Evolutionary conservation across 2,113 vertebrate species (phyloP).

Genomic region (Lepidothrix coronata): DNA sequence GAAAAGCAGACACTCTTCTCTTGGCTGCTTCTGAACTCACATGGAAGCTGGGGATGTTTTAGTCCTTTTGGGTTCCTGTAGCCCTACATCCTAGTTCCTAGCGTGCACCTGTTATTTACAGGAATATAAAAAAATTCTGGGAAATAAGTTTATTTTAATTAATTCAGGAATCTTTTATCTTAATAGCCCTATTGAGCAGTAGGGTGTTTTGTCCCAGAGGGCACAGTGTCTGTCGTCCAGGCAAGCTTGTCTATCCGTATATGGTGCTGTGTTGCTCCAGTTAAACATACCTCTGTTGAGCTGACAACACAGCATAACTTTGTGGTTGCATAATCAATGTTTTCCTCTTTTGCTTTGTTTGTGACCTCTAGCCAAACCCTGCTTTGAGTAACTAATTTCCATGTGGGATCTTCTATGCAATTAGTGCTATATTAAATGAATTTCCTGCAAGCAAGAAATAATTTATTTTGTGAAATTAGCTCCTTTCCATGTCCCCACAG

Average conservation of each 20-base stretch:
- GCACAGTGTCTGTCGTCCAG: neutral
- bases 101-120: neutral
- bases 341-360: constrained; percentile 35
- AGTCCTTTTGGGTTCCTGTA: neutral
- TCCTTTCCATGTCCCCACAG: neutral
- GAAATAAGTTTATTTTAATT: neutral
- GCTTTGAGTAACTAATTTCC: constrained; percentile 22
- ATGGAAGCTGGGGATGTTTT: neutral
- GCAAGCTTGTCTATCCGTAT: constrained; percentile 31
- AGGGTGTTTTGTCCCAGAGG: neutral
- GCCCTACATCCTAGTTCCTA: neutral
- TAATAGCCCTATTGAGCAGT: neutral
- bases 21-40: neutral
- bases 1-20: neutral
- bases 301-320: constrained; percentile 54
- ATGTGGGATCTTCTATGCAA: neutral
- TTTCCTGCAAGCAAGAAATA: neutral
- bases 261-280: constrained; percentile 49
- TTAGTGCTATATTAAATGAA: neutral
- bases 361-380: constrained; percentile 43
- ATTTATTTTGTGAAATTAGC: neutral
- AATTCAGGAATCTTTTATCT: neutral
- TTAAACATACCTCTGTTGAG: constrained; percentile 57
- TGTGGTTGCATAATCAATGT: constrained; percentile 43
- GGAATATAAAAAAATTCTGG: neutral